Base-by-base conservation (phyloP, 2,888 invertebrate species). In the Netelia melanura region DNA sequence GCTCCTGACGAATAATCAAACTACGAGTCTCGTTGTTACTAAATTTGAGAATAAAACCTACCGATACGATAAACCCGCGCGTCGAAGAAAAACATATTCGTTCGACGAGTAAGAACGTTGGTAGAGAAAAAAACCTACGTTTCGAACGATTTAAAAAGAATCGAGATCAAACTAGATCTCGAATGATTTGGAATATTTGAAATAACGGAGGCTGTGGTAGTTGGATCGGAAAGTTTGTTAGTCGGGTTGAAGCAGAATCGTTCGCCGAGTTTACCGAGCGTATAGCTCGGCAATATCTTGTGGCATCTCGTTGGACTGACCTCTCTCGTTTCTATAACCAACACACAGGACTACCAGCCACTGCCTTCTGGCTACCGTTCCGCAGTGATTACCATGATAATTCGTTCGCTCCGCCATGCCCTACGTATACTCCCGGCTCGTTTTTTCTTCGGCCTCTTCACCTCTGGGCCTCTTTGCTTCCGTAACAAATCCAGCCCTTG, bases 371-470 rank as follows among this genome's bases (percentile, higher is more conserved):
- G 88, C 89, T 89, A 90, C 89, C 85, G 90, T 91, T 90, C 86
- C 30, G 11, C 70, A 86, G 89, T 89, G 90, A 91, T 91, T 90
- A 90, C 91, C 89, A 91, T 90, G 91, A 91, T 91, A 90, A 91
- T 91, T 90, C 91, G 90, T 87, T 87, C 84, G 87, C 89, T 86
- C 85, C 88, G 76, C 88, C 84, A 85, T 65, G 74, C 62, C 65
- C 54, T 5, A 58, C 17, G 54, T 75, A 56, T 86, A 87, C 86
- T 84, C 86, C 77, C 76, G 78, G 80, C 84, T 52, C 38, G n/a
- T 17, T n/a, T 58, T 43, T 78, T n/a, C 48, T 48, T 68, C 68
- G 10, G 9, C 62, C 21, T 44, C 25, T 38, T 21, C 14, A 61
- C 23, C 48, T 11, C 48, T 17, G 11, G 10, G 9, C 54, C 17